Evolutionary conservation across 2,888 invertebrate genomes (phyloP).

Genomic region (Apeira syringaria): DNA sequence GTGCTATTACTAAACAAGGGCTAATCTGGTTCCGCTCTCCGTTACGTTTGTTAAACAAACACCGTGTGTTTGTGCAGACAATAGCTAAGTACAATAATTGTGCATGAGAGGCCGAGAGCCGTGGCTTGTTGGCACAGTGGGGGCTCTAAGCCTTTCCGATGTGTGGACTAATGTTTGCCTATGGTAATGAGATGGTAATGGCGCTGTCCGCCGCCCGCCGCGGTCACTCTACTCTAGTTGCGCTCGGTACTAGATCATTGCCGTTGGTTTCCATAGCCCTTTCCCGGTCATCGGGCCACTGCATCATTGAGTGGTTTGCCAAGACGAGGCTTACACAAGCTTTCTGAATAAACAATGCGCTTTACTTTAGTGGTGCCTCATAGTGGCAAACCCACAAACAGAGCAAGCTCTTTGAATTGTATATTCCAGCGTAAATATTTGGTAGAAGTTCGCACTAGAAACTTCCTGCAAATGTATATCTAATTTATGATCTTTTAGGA

Average conservation of each 20-base stretch:
- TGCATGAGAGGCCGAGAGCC: constrained; percentile 63
- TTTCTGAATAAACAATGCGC: constrained; percentile 67
- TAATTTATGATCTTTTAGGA: constrained; percentile 8
- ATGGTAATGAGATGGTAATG: constrained; percentile 81
- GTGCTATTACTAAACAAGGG: constrained; percentile 71
- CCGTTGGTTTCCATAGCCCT: constrained; percentile 50
- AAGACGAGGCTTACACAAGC: constrained; percentile 56
- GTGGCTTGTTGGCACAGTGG: constrained; percentile 67
- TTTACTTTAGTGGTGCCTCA: constrained; percentile 38
- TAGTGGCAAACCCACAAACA: constrained; percentile 31
- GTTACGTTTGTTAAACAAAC: constrained; percentile 75
- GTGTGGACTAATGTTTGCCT: constrained; percentile 77
- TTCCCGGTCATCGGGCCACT: constrained; percentile 49
- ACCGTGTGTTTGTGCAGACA: constrained; percentile 69
- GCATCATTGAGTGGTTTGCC: constrained; percentile 52
- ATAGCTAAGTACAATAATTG: constrained; percentile 80
- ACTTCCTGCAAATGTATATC: constrained; percentile 1
- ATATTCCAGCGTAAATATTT: constrained; percentile 26
- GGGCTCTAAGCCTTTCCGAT: constrained; percentile 71
- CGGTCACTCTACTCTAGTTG: constrained; percentile 38
- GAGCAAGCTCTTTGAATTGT: constrained; percentile 34
- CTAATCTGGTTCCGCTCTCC: constrained; percentile 72
- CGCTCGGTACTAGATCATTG: constrained; percentile 70
- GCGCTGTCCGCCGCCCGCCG: constrained; percentile 33
- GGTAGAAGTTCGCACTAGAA: constrained; percentile 12